Evolutionary conservation across 2,113 vertebrate species (phyloP).

Genomic region (Prochilodus magdalenae): DNA sequence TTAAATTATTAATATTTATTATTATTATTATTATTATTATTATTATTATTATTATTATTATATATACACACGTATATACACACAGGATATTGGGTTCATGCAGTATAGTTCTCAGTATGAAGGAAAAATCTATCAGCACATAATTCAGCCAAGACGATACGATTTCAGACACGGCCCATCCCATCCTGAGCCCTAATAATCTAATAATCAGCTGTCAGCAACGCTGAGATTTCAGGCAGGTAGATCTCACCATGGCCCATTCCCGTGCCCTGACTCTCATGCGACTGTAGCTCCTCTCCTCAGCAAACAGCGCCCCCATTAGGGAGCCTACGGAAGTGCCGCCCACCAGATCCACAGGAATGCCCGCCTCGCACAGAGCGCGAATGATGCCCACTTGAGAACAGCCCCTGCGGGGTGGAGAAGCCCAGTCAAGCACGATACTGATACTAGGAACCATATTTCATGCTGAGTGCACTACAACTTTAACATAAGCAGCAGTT

Average conservation of each 20-base stretch:
- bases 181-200: background rate
- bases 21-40: no score
- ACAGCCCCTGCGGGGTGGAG: slow-evolving; percentile 80
- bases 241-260: slow-evolving; percentile 88
- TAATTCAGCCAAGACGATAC: no score
- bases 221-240: background rate
- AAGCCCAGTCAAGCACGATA: slow-evolving; percentile 3
- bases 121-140: no score
- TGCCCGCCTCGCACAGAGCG: slow-evolving; percentile 85
- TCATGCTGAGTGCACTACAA: background rate
- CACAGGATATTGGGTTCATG: no score
- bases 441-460: background rate
- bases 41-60: no score
- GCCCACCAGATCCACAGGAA: slow-evolving; percentile 91
- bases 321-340: slow-evolving; percentile 93
- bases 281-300: slow-evolving; percentile 88
- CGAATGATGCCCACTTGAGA: slow-evolving; percentile 90
- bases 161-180: background rate
- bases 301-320: slow-evolving; percentile 89
- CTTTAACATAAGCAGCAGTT: no score
- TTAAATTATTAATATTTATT: no score
- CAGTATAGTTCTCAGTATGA: no score
- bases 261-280: slow-evolving; percentile 87
- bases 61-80: no score
- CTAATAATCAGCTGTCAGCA: background rate